These are phyloP conservation scores for Ginglymostoma cirratum DNA, from an alignment of 2,113 vertebrate species.

Conservation along the genomic window DNA sequence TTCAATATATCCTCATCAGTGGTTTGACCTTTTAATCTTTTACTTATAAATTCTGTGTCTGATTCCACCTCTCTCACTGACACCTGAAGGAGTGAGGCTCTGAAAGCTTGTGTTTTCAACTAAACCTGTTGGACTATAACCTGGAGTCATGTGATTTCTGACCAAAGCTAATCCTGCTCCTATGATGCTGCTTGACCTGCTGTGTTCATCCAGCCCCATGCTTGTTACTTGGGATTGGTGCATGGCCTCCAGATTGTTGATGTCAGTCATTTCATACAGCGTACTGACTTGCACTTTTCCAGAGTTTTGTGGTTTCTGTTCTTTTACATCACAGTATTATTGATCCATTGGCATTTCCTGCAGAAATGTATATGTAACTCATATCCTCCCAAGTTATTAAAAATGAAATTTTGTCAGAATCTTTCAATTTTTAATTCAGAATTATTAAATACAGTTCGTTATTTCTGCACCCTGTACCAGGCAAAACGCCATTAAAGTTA, in stretches of 20 bases:
- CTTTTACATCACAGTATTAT: not conserved
- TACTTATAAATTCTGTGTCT: too few species aligned
- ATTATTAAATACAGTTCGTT: not conserved
- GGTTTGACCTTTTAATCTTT: too few species aligned
- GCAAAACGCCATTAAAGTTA: not conserved
- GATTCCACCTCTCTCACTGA: too few species aligned
- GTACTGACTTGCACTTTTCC: not conserved
- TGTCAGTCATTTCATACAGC: not conserved
- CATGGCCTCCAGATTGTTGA: not conserved
- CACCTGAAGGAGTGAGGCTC: too few species aligned
- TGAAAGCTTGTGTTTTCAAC: too few species aligned
- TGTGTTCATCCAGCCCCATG: too few species aligned
- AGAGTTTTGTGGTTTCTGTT: not conserved
- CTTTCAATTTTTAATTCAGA: slow-evolving; percentile 12
- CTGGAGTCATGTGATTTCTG: too few species aligned
- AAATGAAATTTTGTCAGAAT: not conserved
- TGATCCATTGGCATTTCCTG: not conserved
- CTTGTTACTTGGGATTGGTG: not conserved
- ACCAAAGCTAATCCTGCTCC: not conserved
- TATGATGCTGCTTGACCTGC: too few species aligned
- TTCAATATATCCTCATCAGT: too few species aligned
- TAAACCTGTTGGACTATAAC: too few species aligned
- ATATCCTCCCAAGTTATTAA: not conserved
- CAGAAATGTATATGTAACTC: not conserved
- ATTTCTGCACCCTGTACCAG: not conserved